Conservation (phyloP, 2,113 vertebrate genomes). For the Leucopsar rothschildi region DNA sequence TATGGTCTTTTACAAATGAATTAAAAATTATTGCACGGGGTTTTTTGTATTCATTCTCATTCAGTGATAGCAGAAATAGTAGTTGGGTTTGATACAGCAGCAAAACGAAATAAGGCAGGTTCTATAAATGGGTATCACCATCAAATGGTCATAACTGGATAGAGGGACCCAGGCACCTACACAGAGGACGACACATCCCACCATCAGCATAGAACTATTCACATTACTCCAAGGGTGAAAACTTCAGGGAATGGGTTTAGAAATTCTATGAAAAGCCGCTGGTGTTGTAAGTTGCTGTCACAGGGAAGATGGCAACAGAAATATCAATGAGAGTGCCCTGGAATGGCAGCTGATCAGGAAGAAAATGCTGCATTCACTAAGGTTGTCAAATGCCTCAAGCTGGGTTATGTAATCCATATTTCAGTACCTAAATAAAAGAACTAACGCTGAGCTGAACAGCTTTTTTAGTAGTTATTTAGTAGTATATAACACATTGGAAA, state of each 20-base stretch:
- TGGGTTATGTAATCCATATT: neutral
- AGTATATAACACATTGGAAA: no score
- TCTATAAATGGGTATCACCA: slow-evolving; percentile 30
- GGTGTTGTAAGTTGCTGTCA: neutral
- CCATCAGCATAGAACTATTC: neutral
- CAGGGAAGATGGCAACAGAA: neutral
- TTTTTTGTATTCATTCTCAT: neutral
- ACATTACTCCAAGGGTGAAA: neutral
- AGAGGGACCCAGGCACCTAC: neutral
- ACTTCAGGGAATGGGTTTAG: neutral
- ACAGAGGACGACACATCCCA: neutral
- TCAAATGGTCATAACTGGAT: neutral
- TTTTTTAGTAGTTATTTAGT: no score
- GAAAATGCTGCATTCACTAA: neutral
- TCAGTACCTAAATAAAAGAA: neutral
- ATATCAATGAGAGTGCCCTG: neutral
- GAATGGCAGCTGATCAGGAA: neutral
- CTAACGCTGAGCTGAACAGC: neutral
- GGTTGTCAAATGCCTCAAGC: neutral
- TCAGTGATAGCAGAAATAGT: neutral
- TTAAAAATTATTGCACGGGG: neutral
- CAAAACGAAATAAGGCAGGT: neutral
- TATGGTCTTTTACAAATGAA: slow-evolving; percentile 13
- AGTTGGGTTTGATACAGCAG: neutral
- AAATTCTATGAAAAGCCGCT: neutral